Evolutionary conservation across 2,888 invertebrate species (phyloP).

Genomic region (Patella ulyssiponensis): DNA sequence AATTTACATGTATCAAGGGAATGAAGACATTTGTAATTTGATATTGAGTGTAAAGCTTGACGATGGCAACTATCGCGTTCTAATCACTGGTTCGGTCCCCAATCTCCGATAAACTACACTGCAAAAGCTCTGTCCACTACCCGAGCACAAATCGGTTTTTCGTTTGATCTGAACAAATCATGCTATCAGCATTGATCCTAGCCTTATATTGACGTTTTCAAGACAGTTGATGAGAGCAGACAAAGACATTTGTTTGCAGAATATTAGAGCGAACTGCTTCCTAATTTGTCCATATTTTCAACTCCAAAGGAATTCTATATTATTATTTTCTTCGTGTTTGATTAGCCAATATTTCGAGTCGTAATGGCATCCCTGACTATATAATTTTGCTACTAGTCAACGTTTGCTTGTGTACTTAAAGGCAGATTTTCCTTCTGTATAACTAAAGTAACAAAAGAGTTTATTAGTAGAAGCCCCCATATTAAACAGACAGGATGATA

Average conservation of each 20-base stretch:
- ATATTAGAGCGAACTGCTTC: conserved; percentile 12
- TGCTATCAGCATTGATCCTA: not conserved
- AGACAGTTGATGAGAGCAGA: conserved; percentile 7
- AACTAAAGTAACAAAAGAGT: no score
- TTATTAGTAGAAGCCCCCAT: no score
- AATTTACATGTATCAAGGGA: conserved; percentile 3
- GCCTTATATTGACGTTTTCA: conserved; percentile 8
- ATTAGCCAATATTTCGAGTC: conserved; percentile 6
- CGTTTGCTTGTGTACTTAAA: no score
- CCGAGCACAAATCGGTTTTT: not conserved
- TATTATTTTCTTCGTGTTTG: not conserved
- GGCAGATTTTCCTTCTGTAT: no score
- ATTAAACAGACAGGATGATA: no score
- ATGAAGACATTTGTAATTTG: not conserved
- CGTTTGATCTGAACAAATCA: conserved; percentile 11
- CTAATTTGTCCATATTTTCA: conserved; percentile 9
- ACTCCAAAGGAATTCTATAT: conserved; percentile 12
- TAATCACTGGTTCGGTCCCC: not conserved
- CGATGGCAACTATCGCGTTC: no score
- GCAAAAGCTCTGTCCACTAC: not conserved
- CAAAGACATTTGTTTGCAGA: conserved; percentile 12
- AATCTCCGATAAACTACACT: conserved; percentile 1
- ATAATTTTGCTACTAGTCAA: not conserved
- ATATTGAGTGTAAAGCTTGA: no score
- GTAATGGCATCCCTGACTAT: not conserved